A percentile compares a stretch with the other conserved stretches of the same genome.
Evolutionary conservation across 2,113 vertebrate species (phyloP).

Genomic region (Ia io): DNA sequence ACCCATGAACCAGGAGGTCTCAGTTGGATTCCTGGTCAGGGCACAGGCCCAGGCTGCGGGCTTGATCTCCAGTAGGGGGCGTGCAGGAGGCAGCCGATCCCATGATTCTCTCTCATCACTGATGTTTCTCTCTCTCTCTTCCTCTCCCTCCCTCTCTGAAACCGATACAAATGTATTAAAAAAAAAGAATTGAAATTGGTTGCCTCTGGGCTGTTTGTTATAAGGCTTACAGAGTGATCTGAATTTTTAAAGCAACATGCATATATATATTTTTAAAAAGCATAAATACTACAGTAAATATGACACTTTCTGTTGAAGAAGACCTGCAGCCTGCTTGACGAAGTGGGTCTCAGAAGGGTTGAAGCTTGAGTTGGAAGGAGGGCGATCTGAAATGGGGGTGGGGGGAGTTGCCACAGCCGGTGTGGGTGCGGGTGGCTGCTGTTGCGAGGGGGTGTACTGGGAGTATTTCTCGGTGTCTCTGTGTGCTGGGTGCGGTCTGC

Average conservation of each 20-base stretch:
- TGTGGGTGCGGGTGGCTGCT: background rate
- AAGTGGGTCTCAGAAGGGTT: background rate
- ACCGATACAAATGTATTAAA: too few relatives aligned
- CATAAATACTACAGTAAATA: background rate
- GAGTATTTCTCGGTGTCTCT: background rate
- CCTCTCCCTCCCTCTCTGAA: too few relatives aligned
- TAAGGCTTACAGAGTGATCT: background rate
- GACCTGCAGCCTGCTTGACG: background rate
- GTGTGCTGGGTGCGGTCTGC: background rate
- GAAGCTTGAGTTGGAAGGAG: background rate
- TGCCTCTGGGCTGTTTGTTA: background rate
- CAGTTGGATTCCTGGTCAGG: too few relatives aligned
- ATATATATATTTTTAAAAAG: too few relatives aligned
- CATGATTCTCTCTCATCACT: too few relatives aligned
- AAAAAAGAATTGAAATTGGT: background rate
- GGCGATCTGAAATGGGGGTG: background rate
- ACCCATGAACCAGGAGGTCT: too few relatives aligned
- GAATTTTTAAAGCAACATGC: background rate
- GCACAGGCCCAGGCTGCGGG: too few relatives aligned
- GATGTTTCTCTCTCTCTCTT: too few relatives aligned
- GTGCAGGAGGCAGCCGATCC: too few relatives aligned
- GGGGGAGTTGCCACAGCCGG: background rate
- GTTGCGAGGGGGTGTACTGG: fast-evolving
- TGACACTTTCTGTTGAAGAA: background rate
- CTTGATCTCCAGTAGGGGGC: too few relatives aligned